These are phyloP conservation scores for Eumacrocentrus americanus DNA, from an alignment of 2,888 invertebrate genomes.

Conservation along the genomic window DNA sequence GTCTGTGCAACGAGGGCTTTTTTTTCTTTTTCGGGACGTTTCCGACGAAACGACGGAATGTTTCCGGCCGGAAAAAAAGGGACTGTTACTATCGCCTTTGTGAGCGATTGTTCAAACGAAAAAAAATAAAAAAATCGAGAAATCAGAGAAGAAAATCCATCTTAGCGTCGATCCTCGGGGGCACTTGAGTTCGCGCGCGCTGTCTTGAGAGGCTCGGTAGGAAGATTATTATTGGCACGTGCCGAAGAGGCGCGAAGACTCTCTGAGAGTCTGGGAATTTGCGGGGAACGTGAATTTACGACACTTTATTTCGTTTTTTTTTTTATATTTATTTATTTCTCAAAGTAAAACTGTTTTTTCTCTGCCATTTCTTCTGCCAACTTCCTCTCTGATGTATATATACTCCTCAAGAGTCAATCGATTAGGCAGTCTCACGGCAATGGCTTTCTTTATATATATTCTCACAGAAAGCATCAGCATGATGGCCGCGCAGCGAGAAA, in stretches of 20 bases:
- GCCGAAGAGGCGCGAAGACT: constrained; percentile 10
- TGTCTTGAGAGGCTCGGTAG: background rate
- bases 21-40: constrained; percentile 27
- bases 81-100: constrained; percentile 13
- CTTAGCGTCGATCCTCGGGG: background rate
- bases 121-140: background rate
- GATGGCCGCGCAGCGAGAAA: constrained; percentile 42
- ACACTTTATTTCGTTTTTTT: background rate
- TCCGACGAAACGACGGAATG: constrained; percentile 41
- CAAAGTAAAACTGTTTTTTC: background rate
- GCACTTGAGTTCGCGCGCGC: background rate
- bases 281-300: background rate
- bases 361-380: constrained; percentile 4
- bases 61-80: constrained; percentile 41
- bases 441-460: constrained; percentile 1
- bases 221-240: constrained; percentile 21
- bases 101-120: background rate
- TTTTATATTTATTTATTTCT: background rate
- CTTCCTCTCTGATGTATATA: constrained; percentile 7
- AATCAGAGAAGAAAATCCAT: background rate
- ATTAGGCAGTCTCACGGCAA: constrained; percentile 38
- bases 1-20: constrained; percentile 3
- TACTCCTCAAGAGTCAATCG: constrained; percentile 32
- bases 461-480: constrained; percentile 22
- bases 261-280: background rate